Evolutionary conservation across 2,797 vertebrate genomes (phyloP).

Genomic region (Neomorphus geoffroyi): DNA sequence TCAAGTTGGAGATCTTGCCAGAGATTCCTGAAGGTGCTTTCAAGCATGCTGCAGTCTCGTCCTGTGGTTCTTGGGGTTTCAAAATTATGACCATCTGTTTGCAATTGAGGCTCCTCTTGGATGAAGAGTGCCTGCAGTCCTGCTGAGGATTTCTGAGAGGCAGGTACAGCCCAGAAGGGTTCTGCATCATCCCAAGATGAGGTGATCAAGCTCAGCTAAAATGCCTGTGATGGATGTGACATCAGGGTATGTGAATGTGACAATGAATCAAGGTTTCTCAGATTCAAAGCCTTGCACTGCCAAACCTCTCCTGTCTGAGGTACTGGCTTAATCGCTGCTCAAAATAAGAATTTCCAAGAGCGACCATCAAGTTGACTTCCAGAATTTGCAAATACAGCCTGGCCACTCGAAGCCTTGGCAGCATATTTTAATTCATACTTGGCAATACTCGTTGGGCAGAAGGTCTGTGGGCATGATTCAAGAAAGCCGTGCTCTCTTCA

Average conservation of each 20-base stretch:
- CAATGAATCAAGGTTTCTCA: background rate
- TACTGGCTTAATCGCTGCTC: background rate
- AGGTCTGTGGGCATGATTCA: background rate
- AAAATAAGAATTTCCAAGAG: background rate
- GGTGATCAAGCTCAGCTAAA: background rate
- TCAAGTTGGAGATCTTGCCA: slow-evolving; percentile 49
- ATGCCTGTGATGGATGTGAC: background rate
- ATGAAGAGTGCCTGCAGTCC: background rate
- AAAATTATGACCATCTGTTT: slow-evolving; percentile 84
- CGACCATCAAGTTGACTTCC: background rate
- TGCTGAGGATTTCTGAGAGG: background rate
- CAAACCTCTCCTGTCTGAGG: background rate
- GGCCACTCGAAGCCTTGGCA: background rate
- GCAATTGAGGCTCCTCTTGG: slow-evolving; percentile 69
- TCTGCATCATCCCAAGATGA: background rate
- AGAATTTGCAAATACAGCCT: background rate
- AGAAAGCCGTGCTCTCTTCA: background rate
- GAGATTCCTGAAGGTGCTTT: slow-evolving; percentile 72
- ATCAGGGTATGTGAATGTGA: background rate
- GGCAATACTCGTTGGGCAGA: background rate
- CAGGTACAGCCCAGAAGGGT: background rate
- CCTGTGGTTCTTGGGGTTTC: slow-evolving; percentile 70
- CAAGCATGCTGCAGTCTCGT: slow-evolving; percentile 71
- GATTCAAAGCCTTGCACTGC: background rate
- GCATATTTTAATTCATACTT: background rate